These are phyloP conservation scores for Apamea crenata DNA, from an alignment of 2,888 invertebrate species.

Conservation along the genomic window DNA sequence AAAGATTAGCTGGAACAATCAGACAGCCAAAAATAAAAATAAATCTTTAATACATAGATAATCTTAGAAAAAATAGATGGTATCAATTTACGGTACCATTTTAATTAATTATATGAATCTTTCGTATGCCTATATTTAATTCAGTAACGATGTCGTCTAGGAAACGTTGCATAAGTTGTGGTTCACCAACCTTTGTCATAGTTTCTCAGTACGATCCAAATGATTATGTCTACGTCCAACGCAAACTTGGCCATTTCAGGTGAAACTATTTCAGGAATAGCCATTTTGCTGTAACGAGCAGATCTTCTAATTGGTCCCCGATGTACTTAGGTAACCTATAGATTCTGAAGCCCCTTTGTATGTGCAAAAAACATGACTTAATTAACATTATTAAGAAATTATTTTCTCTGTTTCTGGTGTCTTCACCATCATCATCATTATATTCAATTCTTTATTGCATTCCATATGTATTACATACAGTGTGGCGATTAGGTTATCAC, in stretches of 20 bases:
- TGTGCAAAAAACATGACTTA: neutral
- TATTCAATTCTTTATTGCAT: no score
- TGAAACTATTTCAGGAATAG: slow-evolving; percentile 27
- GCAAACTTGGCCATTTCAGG: slow-evolving; percentile 20
- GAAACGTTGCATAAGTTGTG: neutral
- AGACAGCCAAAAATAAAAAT: neutral
- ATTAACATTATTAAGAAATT: no score
- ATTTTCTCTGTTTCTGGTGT: neutral
- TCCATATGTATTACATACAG: no score
- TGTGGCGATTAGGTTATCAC: no score
- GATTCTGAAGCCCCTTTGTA: neutral
- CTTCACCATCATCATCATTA: neutral
- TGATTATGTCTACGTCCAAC: slow-evolving; percentile 9
- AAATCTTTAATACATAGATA: neutral
- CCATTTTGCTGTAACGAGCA: slow-evolving; percentile 11
- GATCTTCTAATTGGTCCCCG: slow-evolving; percentile 6
- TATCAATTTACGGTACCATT: no score
- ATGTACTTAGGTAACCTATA: neutral
- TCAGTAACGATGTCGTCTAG: neutral
- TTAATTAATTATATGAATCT: no score
- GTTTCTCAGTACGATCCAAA: slow-evolving; percentile 2
- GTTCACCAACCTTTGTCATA: neutral
- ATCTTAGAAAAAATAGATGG: no score
- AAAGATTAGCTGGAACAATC: no score
- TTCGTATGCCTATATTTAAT: neutral